phyloP scores from a whole-genome alignment of 2,113 vertebrate genomes.

The Acanthochromis polyacanthus region DNA sequence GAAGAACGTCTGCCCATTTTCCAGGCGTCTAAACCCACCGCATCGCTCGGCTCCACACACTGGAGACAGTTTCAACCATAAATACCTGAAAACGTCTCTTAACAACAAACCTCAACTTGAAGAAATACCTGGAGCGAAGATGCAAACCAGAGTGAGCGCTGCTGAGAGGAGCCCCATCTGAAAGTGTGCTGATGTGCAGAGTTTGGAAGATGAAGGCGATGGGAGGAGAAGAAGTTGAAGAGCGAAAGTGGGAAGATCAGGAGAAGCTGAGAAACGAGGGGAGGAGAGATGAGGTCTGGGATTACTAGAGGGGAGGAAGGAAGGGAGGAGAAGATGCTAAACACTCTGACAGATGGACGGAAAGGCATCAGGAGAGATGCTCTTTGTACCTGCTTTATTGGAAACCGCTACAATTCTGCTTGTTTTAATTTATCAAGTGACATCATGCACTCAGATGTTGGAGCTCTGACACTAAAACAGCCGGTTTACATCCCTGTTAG shows the following conservation, averaged over 20 bases:
- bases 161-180: constrained; percentile 32
- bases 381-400: neutral
- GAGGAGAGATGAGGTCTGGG: neutral
- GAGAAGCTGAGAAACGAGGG: constrained; percentile 11
- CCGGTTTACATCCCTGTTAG: neutral
- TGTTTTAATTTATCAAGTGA: neutral
- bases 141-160: constrained; percentile 51
- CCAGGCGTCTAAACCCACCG: constrained; percentile 67
- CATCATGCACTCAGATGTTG: neutral
- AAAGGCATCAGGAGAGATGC: neutral
- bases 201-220: constrained; percentile 6
- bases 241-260: constrained; percentile 17
- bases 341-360: constrained; percentile 30
- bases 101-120: neutral
- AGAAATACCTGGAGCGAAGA: constrained; percentile 58
- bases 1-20: constrained; percentile 81
- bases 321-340: constrained; percentile 11
- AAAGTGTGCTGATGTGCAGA: neutral
- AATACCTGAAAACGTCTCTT: neutral
- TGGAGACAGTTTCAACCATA: constrained; percentile 24
- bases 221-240: constrained; percentile 1
- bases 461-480: neutral
- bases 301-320: neutral
- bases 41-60: constrained; percentile 54
- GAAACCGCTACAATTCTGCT: neutral